phyloP scores from a whole-genome alignment of 35 echinoderm and acorn worm species.

The Lytechinus pictus region DNA sequence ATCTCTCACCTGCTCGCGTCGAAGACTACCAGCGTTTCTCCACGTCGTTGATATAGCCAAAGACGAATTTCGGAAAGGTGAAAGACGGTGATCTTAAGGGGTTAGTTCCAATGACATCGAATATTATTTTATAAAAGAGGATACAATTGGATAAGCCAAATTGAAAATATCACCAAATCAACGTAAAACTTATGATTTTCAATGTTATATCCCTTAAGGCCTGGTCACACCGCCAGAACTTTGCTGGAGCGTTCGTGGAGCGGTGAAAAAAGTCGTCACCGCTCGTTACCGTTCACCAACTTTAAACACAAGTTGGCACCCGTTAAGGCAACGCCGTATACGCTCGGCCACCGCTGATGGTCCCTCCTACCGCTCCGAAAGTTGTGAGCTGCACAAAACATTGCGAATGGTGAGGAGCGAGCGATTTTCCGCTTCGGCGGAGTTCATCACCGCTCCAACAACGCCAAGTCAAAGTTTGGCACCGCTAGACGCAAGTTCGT shows the following conservation, averaged over 20 bases:
- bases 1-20: not conserved
- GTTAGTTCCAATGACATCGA: no score
- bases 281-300: not conserved
- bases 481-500: conserved; percentile 39
- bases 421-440: conserved; percentile 23
- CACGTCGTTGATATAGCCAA: no score
- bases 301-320: not conserved
- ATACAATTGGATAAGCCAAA: no score
- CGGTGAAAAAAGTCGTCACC: conserved; percentile 5
- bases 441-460: conserved; percentile 45
- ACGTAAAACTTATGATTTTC: no score
- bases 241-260: not conserved
- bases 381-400: not conserved
- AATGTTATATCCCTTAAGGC: not conserved
- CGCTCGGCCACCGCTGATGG: conserved; percentile 4
- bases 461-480: conserved; percentile 33
- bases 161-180: no score
- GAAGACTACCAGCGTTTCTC: no score
- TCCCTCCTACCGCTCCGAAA: conserved; percentile 11
- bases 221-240: not conserved
- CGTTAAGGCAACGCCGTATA: not conserved
- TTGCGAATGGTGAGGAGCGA: conserved; percentile 26
- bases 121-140: no score
- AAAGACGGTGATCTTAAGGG: no score
- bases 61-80: no score